Evolutionary conservation across 2,888 invertebrate genomes (phyloP).

Genomic region (Heliconius aoede): DNA sequence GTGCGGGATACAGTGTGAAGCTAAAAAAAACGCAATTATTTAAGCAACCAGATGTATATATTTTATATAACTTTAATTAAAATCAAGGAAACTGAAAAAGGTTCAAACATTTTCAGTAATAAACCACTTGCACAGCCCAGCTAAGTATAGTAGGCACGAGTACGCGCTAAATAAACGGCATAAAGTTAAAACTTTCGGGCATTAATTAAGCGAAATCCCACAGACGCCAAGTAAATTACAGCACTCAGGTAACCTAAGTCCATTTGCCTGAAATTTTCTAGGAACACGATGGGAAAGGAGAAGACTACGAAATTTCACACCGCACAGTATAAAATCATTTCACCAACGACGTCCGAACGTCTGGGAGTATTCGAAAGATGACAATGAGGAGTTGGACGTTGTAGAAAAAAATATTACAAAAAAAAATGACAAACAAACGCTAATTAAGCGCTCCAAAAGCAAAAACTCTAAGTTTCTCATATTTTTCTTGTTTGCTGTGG

Average conservation of each 20-base stretch:
- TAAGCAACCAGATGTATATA: neutral
- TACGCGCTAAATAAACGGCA: slow-evolving; percentile 44
- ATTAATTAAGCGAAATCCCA: slow-evolving; percentile 61
- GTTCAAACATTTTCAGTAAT: slow-evolving; percentile 26
- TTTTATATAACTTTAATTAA: neutral
- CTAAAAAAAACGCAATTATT: neutral
- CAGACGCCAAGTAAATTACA: slow-evolving; percentile 63
- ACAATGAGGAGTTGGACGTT: slow-evolving; percentile 49
- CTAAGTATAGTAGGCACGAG: slow-evolving; percentile 34
- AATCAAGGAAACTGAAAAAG: neutral
- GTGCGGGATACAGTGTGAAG: no score
- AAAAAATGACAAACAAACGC: slow-evolving; percentile 57
- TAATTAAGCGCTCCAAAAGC: slow-evolving; percentile 52
- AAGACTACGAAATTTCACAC: slow-evolving; percentile 59
- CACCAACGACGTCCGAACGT: slow-evolving; percentile 69
- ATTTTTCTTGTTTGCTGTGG: slow-evolving; percentile 54
- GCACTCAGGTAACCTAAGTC: slow-evolving; percentile 58
- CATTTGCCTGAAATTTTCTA: slow-evolving; percentile 52
- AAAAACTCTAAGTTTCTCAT: slow-evolving; percentile 55
- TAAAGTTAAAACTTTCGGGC: slow-evolving; percentile 50
- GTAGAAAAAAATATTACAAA: slow-evolving; percentile 51
- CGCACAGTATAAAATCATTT: slow-evolving; percentile 66
- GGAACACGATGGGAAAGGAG: slow-evolving; percentile 65
- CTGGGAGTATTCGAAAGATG: slow-evolving; percentile 69
- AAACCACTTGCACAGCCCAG: slow-evolving; percentile 25